Evolutionary conservation across 2,888 invertebrate genomes (phyloP).

Genomic region (Keiferia lycopersicella): DNA sequence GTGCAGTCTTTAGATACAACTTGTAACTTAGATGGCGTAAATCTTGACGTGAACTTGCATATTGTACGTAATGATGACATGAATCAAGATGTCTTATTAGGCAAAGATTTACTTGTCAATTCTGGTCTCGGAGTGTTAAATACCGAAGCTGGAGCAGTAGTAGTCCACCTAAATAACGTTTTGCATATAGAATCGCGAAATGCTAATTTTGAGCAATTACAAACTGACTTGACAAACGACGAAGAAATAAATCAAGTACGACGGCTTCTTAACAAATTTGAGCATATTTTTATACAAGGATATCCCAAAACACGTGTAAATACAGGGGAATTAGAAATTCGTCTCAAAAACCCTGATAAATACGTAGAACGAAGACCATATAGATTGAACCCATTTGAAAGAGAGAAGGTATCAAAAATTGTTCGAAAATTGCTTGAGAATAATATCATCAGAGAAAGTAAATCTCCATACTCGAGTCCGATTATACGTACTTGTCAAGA

Average conservation of each 20-base stretch:
- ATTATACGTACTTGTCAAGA: conserved; percentile 36
- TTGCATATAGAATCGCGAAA: neutral
- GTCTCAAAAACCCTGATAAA: conserved; percentile 37
- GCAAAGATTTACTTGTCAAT: conserved; percentile 28
- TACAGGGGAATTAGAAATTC: conserved; percentile 39
- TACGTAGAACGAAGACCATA: conserved; percentile 43
- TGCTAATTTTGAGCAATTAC: neutral
- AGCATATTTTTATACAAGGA: conserved; percentile 38
- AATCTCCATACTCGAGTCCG: conserved; percentile 44
- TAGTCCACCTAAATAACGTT: neutral
- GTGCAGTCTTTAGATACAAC: neutral
- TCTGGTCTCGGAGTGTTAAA: neutral
- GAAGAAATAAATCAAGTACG: conserved; percentile 31
- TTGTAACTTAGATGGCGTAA: neutral
- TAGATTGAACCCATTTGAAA: conserved; percentile 39
- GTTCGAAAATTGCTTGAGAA: conserved; percentile 39
- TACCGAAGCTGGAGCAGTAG: neutral
- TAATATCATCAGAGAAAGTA: conserved; percentile 42
- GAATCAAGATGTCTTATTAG: conserved; percentile 32
- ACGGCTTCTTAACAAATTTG: conserved; percentile 36
- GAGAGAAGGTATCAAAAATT: conserved; percentile 39
- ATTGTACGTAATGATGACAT: neutral
- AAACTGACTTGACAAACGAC: conserved; percentile 31
- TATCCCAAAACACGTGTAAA: conserved; percentile 38
- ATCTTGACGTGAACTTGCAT: neutral